A percentile compares a stretch with the other conserved stretches of the same genome.
Evolutionary conservation across 1,140 invertebrate genomes (phyloP).

Genomic region (Rhopalosiphum padi): DNA sequence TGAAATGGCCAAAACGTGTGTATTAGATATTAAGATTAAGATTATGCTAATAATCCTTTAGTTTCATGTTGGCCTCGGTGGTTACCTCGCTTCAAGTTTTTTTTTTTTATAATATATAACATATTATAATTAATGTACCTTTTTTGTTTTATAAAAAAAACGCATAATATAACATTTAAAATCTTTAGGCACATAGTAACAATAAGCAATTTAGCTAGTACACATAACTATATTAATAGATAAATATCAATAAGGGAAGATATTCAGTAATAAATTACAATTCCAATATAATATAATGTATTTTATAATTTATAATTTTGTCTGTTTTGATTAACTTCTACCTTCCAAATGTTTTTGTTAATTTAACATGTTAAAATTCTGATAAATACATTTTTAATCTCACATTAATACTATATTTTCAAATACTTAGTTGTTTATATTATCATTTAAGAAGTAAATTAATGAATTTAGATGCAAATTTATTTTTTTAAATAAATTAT

Average conservation of each 20-base stretch:
- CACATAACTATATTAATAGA: not conserved
- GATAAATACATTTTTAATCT: no score
- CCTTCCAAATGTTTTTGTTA: no score
- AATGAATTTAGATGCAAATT: not conserved
- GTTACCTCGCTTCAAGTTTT: not conserved
- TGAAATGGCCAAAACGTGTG: not conserved
- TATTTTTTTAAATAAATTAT: not conserved
- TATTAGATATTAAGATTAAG: not conserved
- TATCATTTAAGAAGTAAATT: no score
- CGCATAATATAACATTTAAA: not conserved
- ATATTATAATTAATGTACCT: no score
- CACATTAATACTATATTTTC: no score
- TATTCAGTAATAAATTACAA: not conserved
- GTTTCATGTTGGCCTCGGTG: not conserved
- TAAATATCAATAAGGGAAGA: not conserved
- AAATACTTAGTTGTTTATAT: no score
- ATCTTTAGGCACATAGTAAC: not conserved
- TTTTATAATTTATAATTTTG: not conserved
- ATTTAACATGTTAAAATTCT: no score
- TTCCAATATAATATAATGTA: not conserved
- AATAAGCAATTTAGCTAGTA: not conserved
- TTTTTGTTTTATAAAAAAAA: not conserved
- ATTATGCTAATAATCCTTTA: not conserved
- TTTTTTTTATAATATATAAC: no score
- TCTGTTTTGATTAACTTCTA: not conserved